These are phyloP conservation scores for Mormoops blainvillei DNA, from an alignment of 2,113 vertebrate genomes.

Conservation along the genomic window DNA sequence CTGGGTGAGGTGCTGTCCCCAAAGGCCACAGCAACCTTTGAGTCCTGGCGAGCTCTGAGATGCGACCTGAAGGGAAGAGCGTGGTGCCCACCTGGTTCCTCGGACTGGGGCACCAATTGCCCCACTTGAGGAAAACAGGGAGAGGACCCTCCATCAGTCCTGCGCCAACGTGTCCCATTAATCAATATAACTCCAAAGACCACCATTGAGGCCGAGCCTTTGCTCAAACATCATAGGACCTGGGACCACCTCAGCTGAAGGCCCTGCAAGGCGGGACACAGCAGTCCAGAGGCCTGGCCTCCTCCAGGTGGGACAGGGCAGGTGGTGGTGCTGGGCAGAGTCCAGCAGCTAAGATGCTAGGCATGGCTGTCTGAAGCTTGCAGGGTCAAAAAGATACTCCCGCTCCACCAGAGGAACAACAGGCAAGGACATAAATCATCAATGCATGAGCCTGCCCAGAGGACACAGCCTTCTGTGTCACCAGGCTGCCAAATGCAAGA, in stretches of 20 bases:
- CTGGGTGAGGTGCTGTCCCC: too few species aligned
- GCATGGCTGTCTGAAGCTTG: background rate
- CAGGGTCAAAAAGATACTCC: background rate
- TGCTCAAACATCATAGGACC: background rate
- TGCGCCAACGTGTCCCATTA: background rate
- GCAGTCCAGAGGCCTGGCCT: background rate
- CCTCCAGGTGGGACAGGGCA: fast-evolving
- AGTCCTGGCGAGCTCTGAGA: too few species aligned
- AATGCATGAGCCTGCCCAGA: too few species aligned
- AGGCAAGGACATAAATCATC: background rate
- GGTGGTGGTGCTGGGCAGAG: fast-evolving
- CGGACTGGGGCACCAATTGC: background rate
- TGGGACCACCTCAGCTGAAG: background rate
- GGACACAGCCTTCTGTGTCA: fast-evolving
- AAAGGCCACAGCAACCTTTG: too few species aligned
- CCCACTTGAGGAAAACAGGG: background rate
- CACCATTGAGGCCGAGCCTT: fast-evolving
- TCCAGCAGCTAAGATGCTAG: background rate
- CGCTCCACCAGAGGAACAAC: background rate
- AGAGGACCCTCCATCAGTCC: background rate
- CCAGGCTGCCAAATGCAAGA: background rate
- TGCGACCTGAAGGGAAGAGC: too few species aligned
- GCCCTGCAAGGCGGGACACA: too few species aligned
- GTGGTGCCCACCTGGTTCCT: background rate
- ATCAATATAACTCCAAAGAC: background rate